phyloP scores from a whole-genome alignment of 1,140 invertebrate genomes.

The Chironomus striatipennis region DNA sequence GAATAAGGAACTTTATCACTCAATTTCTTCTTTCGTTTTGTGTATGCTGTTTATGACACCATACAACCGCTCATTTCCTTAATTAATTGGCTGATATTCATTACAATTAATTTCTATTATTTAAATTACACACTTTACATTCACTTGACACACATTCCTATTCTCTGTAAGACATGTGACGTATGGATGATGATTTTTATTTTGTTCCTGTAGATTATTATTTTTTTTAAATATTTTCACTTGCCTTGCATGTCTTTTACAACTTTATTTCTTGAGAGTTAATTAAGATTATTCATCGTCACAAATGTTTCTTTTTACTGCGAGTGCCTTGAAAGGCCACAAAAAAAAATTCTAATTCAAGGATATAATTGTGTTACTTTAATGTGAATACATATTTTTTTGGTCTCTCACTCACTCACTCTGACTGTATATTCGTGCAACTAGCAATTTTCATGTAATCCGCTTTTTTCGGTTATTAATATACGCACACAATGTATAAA shows the following conservation, averaged over 20 bases:
- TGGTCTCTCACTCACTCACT: no score
- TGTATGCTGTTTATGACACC: neutral
- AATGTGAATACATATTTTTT: no score
- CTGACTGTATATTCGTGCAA: neutral
- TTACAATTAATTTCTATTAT: slow-evolving; percentile 10
- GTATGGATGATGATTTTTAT: no score
- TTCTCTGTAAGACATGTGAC: no score
- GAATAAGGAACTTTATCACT: neutral
- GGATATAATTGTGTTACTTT: neutral
- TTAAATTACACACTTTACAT: neutral
- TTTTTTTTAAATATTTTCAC: neutral
- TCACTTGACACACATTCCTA: no score
- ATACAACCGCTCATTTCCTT: neutral
- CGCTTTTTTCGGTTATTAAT: slow-evolving; percentile 13
- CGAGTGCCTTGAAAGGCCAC: neutral
- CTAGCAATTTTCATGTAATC: slow-evolving; percentile 8
- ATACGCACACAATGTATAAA: neutral
- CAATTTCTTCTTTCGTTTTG: neutral
- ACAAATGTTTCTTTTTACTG: neutral
- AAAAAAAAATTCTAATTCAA: neutral
- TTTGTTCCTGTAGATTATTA: no score
- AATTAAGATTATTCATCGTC: slow-evolving; percentile 2
- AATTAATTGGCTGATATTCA: slow-evolving; percentile 9
- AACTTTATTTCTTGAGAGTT: neutral
- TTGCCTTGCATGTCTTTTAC: neutral